Evolutionary conservation across 2,888 invertebrate genomes (phyloP), one percentile per base, ranked within the genome.

Genomic region (Andrena chrysosceles): DNA sequence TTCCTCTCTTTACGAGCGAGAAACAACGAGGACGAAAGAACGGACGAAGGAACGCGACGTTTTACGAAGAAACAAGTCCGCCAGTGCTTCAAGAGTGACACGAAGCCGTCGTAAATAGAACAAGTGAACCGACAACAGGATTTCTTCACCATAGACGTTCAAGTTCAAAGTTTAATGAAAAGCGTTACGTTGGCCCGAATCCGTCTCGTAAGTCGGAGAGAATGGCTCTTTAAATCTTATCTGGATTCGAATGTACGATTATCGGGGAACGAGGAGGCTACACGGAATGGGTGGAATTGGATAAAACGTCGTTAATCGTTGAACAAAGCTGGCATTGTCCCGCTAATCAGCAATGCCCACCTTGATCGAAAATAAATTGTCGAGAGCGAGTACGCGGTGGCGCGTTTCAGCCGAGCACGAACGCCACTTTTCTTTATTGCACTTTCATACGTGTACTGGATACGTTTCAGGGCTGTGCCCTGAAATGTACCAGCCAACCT

Each of bases 361-460:
- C 83, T 84, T 89, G 88, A 89, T 89, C 88, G 88, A 84, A 86
- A 89, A 89, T 89, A 89, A 87, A 89, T 89, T 83, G 77, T 77
- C 75, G 72, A 26, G 75, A 70, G 63, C 52, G 84, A 68, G 81
- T 54, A 48, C 60, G 48, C 16, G 31, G 68, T 10, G 52, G 20
- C 70, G 86, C 62, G 78, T 84, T 87, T 72, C 69, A 42, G 26
- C 72, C 81, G 81, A 73, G 88, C 89, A 90, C 90, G 89, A 88
- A 89, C 80, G 87, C 82, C 85, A 90, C 87, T 89, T 89, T 90
- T 90, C 90, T 89, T 90, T 90, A 90, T 90, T 88, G 87, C 87
- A 85, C 84, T 87, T 89, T 87, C 88, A 87, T 90, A 87, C 90
- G 89, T 86, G 85, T 81, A 81, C 80, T 73, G 89, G 81, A 64